These are phyloP conservation scores for Drosophila lacteicornis DNA, from an alignment of 1,140 invertebrate species.

Conservation along the genomic window DNA sequence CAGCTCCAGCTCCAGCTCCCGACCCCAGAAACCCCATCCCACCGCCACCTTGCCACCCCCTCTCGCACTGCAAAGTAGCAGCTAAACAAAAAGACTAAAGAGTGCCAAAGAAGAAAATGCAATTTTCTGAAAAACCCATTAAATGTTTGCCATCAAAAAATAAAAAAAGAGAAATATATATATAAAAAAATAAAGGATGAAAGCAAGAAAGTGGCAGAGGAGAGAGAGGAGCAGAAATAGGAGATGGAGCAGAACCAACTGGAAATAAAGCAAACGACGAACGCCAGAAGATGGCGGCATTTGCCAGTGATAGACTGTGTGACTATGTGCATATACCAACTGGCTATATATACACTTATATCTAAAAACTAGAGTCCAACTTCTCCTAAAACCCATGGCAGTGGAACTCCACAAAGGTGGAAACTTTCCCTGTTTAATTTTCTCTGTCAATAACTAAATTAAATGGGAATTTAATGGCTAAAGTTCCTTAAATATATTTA, in stretches of 20 bases:
- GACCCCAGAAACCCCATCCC: not conserved
- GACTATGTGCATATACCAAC: constrained; percentile 51
- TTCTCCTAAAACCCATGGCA: constrained; percentile 1
- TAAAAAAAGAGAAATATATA: constrained; percentile 27
- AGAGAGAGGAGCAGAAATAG: constrained; percentile 16
- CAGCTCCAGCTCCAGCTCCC: not conserved
- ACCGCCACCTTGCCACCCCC: not conserved
- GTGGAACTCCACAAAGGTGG: not conserved
- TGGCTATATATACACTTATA: constrained; percentile 23
- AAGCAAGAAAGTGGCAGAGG: constrained; percentile 16
- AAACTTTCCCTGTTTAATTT: not conserved
- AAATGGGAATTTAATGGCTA: not conserved
- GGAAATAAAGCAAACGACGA: constrained; percentile 77
- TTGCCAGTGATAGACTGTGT: constrained; percentile 43
- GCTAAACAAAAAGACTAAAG: constrained; percentile 79
- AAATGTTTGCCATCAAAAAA: constrained; percentile 78
- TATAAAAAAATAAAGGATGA: constrained; percentile 43
- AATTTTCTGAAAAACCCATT: constrained; percentile 85
- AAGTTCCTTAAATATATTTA: not conserved
- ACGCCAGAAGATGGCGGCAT: constrained; percentile 59
- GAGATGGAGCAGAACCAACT: constrained; percentile 48
- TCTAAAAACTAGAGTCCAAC: constrained; percentile 18
- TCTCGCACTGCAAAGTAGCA: constrained; percentile 61
- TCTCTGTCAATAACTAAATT: not conserved
- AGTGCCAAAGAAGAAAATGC: constrained; percentile 84